A percentile compares a stretch with the other conserved stretches of the same genome.
Evolutionary conservation across 2,888 invertebrate species (phyloP).

Genomic region (Penaeus monodon): DNA sequence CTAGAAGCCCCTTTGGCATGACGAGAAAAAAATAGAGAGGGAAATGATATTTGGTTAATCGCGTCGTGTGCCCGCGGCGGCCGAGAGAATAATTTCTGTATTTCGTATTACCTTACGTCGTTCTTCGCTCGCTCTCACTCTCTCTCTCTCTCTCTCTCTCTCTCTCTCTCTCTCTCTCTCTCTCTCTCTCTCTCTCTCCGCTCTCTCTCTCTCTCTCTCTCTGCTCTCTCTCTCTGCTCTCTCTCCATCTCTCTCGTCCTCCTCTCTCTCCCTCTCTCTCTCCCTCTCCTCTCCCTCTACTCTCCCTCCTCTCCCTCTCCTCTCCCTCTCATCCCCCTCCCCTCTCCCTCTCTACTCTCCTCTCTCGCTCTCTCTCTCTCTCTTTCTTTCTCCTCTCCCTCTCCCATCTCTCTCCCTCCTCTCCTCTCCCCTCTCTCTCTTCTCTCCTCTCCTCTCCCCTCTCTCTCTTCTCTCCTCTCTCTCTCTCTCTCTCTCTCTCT

Average conservation of each 20-base stretch:
- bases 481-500: constrained; percentile 35
- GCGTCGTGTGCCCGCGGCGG: too few relatives aligned
- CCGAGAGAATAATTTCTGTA: too few relatives aligned
- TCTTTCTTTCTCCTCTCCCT: too few relatives aligned
- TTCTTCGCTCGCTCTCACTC: neutral
- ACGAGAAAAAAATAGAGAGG: too few relatives aligned
- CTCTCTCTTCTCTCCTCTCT: constrained; percentile 15
- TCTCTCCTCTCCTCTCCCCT: neutral
- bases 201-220: constrained; percentile 37
- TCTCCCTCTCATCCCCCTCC: constrained; percentile 31
- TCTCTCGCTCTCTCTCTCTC: neutral
- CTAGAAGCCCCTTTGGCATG: too few relatives aligned
- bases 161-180: neutral
- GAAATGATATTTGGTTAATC: too few relatives aligned
- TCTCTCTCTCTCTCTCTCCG: constrained; percentile 30
- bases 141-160: neutral
- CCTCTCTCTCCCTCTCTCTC: too few relatives aligned
- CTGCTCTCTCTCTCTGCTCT: neutral
- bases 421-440: too few relatives aligned
- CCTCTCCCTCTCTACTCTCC: neutral
- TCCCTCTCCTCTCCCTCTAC: neutral
- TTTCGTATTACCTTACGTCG: neutral
- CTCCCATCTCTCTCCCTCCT: neutral
- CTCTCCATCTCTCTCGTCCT: neutral
- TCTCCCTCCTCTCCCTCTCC: constrained; percentile 25